phyloP scores from a whole-genome alignment of 2,797 vertebrate genomes.

The Lemur catta region DNA sequence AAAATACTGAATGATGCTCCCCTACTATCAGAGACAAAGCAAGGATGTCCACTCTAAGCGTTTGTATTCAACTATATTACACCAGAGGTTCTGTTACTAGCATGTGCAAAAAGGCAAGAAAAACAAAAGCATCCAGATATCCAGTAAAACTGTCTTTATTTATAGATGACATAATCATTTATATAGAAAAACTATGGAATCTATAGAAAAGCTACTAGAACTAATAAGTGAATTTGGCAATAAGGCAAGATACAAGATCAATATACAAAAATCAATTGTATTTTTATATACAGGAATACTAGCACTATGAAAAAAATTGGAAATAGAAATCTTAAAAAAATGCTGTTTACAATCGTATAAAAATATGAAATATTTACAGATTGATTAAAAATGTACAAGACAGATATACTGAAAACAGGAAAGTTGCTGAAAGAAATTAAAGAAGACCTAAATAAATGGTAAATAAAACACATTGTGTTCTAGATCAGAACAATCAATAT shows the following conservation, averaged over 20 bases:
- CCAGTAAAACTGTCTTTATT: not conserved
- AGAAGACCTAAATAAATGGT: not conserved
- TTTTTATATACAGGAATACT: not conserved
- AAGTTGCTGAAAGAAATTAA: not conserved
- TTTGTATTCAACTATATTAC: not conserved
- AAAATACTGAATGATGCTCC: too few species aligned
- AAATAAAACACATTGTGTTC: not conserved
- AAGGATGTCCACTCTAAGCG: not conserved
- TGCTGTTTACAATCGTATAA: not conserved
- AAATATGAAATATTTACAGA: not conserved
- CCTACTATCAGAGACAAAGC: not conserved
- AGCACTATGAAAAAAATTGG: not conserved
- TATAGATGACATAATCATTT: not conserved
- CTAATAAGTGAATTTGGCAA: not conserved
- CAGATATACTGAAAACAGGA: not conserved
- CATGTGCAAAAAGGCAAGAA: not conserved
- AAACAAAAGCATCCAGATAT: not conserved
- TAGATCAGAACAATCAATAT: not conserved
- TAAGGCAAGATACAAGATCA: not conserved
- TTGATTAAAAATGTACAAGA: not conserved
- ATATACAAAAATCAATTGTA: not conserved
- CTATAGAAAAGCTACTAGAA: not conserved
- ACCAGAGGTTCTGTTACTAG: not conserved
- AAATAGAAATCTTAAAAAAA: not conserved
- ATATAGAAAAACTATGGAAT: not conserved